These are phyloP conservation scores for Caranx ignobilis DNA, from an alignment of 2,113 vertebrate genomes.

Conservation along the genomic window DNA sequence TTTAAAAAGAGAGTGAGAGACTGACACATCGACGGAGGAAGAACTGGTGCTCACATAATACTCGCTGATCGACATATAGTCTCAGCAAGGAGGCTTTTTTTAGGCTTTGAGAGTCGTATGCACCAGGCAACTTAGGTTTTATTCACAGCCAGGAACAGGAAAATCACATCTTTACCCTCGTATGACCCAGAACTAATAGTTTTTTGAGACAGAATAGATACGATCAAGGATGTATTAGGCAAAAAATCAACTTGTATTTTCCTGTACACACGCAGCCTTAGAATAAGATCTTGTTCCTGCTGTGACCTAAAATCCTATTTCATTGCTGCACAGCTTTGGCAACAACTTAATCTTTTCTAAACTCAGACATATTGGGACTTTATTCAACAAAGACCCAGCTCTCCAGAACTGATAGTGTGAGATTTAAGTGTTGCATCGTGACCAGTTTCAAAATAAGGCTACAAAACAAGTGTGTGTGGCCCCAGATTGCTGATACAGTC, in stretches of 20 bases:
- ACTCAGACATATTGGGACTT: constrained; percentile 38
- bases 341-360: constrained; percentile 59
- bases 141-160: constrained; percentile 47
- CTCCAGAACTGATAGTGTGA: constrained; percentile 29
- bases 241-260: constrained; percentile 55
- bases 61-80: constrained; percentile 38
- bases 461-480: not conserved
- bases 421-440: constrained; percentile 48
- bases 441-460: constrained; percentile 14
- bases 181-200: constrained; percentile 57
- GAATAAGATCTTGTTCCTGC: constrained; percentile 37
- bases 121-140: constrained; percentile 7
- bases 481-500: not conserved
- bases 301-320: constrained; percentile 57
- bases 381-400: constrained; percentile 43
- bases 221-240: constrained; percentile 23
- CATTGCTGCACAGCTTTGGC: constrained; percentile 40
- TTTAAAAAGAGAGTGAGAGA: constrained; percentile 39
- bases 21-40: constrained; percentile 32
- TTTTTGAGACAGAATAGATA: constrained; percentile 46
- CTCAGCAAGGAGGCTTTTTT: constrained; percentile 32
- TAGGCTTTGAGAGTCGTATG: constrained; percentile 48
- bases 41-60: constrained; percentile 53
- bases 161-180: constrained; percentile 58
- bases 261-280: constrained; percentile 11